Evolutionary conservation across 2,113 vertebrate genomes (phyloP).

Genomic region (Plectropomus leopardus): DNA sequence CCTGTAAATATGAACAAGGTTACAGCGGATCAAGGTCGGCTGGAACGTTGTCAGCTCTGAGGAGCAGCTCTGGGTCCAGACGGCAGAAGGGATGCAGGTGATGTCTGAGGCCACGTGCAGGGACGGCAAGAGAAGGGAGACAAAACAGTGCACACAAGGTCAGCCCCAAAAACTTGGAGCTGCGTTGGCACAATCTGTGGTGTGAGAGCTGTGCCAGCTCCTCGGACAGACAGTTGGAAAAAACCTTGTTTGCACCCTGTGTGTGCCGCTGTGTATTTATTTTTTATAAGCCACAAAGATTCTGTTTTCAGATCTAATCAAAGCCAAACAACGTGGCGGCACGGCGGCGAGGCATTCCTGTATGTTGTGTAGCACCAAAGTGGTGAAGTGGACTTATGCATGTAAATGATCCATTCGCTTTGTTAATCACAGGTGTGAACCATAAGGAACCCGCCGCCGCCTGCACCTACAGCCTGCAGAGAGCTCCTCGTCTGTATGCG

Average conservation of each 20-base stretch:
- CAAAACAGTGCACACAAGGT: slow-evolving; percentile 38
- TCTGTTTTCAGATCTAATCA: slow-evolving; percentile 75
- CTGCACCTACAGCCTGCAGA: slow-evolving; percentile 25
- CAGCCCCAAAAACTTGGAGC: slow-evolving; percentile 11
- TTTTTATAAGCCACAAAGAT: slow-evolving; percentile 59
- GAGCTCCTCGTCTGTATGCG: slow-evolving; percentile 78
- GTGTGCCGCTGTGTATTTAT: slow-evolving; percentile 60
- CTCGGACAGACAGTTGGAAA: background rate
- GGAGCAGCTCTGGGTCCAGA: slow-evolving; percentile 42
- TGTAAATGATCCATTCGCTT: slow-evolving; percentile 78
- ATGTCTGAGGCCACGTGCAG: slow-evolving; percentile 20
- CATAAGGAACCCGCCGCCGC: slow-evolving; percentile 24
- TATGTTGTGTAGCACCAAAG: slow-evolving; percentile 36
- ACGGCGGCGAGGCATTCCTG: slow-evolving; percentile 59
- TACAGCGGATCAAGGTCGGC: slow-evolving; percentile 53
- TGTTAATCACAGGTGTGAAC: slow-evolving; percentile 62
- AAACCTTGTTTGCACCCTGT: background rate
- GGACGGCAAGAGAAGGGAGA: slow-evolving; percentile 6
- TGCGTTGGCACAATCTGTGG: background rate
- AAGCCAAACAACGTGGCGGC: slow-evolving; percentile 72
- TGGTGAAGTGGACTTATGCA: slow-evolving; percentile 56
- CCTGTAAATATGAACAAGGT: slow-evolving; percentile 78
- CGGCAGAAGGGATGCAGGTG: slow-evolving; percentile 36
- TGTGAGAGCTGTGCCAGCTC: background rate
- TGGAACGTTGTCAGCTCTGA: slow-evolving; percentile 49